Conservation (phyloP, 2,113 vertebrate genomes). For the Trematomus loennbergii region DNA sequence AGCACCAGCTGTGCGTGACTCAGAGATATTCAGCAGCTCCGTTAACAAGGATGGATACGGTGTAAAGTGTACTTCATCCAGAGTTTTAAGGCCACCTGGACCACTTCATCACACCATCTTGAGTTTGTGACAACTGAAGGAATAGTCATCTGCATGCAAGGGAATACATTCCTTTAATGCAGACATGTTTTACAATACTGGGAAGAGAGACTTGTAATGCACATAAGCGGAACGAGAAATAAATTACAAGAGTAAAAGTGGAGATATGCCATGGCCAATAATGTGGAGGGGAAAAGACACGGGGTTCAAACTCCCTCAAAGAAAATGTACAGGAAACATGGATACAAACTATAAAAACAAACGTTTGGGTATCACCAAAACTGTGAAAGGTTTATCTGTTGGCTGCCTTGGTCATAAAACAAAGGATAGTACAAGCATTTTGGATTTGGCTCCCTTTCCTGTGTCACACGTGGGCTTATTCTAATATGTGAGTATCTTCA, state of each 20-base stretch:
- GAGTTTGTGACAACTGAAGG: constrained; percentile 8
- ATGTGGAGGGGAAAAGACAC: background rate
- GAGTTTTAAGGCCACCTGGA: constrained; percentile 38
- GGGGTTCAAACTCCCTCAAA: background rate
- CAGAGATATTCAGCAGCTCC: constrained; percentile 52
- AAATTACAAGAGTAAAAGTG: background rate
- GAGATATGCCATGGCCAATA: background rate
- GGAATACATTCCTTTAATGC: constrained; percentile 18
- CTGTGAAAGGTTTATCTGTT: background rate
- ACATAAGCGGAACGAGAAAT: background rate
- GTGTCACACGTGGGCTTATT: background rate
- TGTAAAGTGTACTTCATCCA: constrained; percentile 46
- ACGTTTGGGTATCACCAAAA: background rate
- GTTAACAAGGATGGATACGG: constrained; percentile 62
- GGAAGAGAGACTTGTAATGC: background rate
- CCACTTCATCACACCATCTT: constrained; percentile 15
- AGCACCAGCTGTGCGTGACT: constrained; percentile 69
- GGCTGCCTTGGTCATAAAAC: too few relatives aligned
- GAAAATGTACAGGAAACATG: too few relatives aligned
- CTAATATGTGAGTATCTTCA: background rate
- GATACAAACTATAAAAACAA: background rate
- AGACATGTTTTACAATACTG: background rate
- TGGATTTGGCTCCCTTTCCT: background rate
- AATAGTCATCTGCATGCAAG: constrained; percentile 6
- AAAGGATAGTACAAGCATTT: too few relatives aligned